A percentile compares a stretch with the other conserved stretches of the same genome.
phyloP scores from a whole-genome alignment of 2,797 vertebrate species.

The Dromococcyx pavoninus region DNA sequence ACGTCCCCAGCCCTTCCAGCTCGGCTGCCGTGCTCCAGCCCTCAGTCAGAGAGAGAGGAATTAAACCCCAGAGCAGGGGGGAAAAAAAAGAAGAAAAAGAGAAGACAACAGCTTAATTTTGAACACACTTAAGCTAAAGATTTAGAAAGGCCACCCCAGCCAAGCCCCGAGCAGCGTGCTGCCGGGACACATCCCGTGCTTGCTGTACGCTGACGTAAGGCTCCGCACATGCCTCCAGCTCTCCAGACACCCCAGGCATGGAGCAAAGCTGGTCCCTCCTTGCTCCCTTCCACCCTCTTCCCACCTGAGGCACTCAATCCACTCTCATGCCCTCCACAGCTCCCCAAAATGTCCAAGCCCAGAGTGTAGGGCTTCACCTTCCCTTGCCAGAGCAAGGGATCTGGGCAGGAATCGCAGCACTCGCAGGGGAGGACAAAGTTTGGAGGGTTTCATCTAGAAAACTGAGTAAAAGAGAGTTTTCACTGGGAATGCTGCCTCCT shows the following conservation, averaged over 20 bases:
- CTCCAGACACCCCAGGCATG: background rate
- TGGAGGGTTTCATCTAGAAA: background rate
- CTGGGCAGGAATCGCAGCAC: background rate
- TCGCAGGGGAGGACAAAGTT: background rate
- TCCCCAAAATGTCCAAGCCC: background rate
- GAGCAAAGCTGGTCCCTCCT: background rate
- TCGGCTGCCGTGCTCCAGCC: background rate
- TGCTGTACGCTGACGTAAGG: background rate
- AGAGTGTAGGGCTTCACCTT: background rate
- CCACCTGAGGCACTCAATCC: background rate
- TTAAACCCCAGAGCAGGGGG: background rate
- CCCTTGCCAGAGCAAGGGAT: background rate
- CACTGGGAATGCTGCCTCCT: fast-evolving
- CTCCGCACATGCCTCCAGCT: background rate
- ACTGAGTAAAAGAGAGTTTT: background rate
- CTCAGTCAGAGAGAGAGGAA: background rate
- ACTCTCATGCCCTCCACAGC: fast-evolving
- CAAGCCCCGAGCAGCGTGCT: background rate
- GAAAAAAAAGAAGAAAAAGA: background rate
- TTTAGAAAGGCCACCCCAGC: constrained; percentile 24
- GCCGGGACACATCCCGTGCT: constrained; percentile 5
- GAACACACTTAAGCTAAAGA: constrained; percentile 42
- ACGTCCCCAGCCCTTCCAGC: background rate
- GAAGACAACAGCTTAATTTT: background rate
- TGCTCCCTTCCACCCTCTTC: background rate